phyloP scores from a whole-genome alignment of 2,888 invertebrate species.

The Meta bourneti region DNA sequence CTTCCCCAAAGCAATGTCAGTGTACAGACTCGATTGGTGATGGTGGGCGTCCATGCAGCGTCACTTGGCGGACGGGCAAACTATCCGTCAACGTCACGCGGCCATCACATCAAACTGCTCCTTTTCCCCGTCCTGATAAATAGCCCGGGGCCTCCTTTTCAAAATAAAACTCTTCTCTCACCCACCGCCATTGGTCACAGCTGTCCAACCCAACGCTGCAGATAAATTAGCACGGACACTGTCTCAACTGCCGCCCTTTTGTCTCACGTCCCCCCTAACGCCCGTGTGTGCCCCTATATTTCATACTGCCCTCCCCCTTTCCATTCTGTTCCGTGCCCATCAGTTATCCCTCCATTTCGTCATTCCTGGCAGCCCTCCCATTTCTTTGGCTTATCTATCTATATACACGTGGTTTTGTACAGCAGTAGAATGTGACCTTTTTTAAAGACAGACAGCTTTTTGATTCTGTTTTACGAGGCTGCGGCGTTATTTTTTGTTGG shows the following conservation, averaged over 20 bases:
- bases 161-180: constrained; percentile 53
- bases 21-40: constrained; percentile 17
- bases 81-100: constrained; percentile 72
- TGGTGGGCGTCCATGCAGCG: constrained; percentile 57
- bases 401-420: constrained; percentile 28
- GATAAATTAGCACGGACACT: constrained; percentile 75
- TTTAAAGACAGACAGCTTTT: not conserved
- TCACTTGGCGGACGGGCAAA: constrained; percentile 57
- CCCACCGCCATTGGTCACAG: constrained; percentile 59
- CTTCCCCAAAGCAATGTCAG: not conserved
- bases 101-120: constrained; percentile 72
- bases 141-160: constrained; percentile 44
- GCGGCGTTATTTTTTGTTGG: constrained; percentile 4
- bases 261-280: constrained; percentile 1
- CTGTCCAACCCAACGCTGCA: constrained; percentile 59
- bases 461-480: not conserved
- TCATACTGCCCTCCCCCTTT: not conserved
- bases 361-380: constrained; percentile 64
- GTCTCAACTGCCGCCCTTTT: constrained; percentile 61
- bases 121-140: constrained; percentile 49
- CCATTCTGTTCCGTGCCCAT: constrained; percentile 25
- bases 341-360: constrained; percentile 56
- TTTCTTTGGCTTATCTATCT: constrained; percentile 4
- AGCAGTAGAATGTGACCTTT: constrained; percentile 24
- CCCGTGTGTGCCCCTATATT: not conserved